phyloP scores from a whole-genome alignment of 2,888 invertebrate species.

The Microdon myrmicae region DNA sequence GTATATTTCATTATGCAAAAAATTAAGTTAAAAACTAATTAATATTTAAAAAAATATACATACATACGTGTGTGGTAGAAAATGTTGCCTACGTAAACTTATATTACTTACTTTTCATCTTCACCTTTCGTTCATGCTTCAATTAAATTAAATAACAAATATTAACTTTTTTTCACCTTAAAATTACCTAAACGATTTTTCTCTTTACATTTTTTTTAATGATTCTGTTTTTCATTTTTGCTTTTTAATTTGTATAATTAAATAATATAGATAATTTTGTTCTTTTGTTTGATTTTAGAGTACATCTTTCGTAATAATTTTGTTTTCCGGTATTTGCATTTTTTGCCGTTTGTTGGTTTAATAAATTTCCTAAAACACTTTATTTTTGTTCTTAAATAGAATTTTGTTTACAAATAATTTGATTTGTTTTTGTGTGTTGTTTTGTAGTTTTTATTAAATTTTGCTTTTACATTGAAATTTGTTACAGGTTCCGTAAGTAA shows the following conservation, averaged over 20 bases:
- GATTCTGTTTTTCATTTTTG: constrained; percentile 28
- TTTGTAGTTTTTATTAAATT: too few species aligned
- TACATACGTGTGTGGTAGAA: constrained; percentile 19
- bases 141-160: constrained; percentile 32
- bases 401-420: constrained; percentile 19
- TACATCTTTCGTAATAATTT: constrained; percentile 29
- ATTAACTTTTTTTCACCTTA: not conserved
- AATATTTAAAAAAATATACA: constrained; percentile 42
- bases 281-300: constrained; percentile 41
- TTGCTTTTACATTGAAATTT: too few species aligned
- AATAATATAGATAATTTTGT: constrained; percentile 28
- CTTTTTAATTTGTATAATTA: constrained; percentile 29
- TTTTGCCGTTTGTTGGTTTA: constrained; percentile 7
- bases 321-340: constrained; percentile 6
- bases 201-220: constrained; percentile 36
- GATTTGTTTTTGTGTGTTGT: constrained; percentile 23
- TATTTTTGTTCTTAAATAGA: constrained; percentile 28
- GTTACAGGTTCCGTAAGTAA: too few species aligned
- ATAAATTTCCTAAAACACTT: constrained; percentile 41
- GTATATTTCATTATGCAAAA: constrained; percentile 13
- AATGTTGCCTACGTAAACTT: constrained; percentile 30
- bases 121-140: constrained; percentile 8
- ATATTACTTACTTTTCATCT: constrained; percentile 5
- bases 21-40: constrained; percentile 31
- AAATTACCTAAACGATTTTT: too few species aligned